Percentiles rank a stretch among this genome's conserved stretches.
These are phyloP conservation scores for Sphaeridia pumilis DNA, from an alignment of 2,888 invertebrate species.

Conservation along the genomic window DNA sequence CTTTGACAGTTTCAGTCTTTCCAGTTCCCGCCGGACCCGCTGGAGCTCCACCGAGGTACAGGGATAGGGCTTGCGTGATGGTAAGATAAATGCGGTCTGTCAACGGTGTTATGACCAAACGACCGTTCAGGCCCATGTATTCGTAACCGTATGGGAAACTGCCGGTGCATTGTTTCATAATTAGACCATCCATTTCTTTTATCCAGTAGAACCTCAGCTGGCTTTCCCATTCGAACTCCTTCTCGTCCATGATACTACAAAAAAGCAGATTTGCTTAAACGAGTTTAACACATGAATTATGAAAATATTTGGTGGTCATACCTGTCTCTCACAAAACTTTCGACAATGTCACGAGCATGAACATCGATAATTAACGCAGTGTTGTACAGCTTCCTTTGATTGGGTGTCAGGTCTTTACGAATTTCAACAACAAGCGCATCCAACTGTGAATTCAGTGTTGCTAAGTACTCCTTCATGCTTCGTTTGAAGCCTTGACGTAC, in stretches of 20 bases:
- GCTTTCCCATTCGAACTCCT: constrained; percentile 89
- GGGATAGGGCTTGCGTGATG: constrained; percentile 80
- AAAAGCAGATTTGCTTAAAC: constrained; percentile 40
- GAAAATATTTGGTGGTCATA: constrained; percentile 21
- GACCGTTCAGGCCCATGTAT: constrained; percentile 81
- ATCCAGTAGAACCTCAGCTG: constrained; percentile 87
- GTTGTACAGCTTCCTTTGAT: constrained; percentile 77
- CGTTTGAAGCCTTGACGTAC: constrained; percentile 56
- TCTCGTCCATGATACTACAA: constrained; percentile 66
- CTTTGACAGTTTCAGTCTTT: constrained; percentile 65
- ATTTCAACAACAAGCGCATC: constrained; percentile 66
- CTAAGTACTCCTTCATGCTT: constrained; percentile 81
- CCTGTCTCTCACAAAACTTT: constrained; percentile 48
- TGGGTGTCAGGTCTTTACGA: constrained; percentile 57
- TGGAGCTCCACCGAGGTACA: constrained; percentile 84
- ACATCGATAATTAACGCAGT: constrained; percentile 83
- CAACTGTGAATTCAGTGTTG: constrained; percentile 65
- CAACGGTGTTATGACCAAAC: constrained; percentile 80
- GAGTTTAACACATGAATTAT: neutral
- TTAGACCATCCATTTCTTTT: constrained; percentile 63
- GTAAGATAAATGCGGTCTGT: constrained; percentile 88
- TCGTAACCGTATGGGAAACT: constrained; percentile 86
- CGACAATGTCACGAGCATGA: constrained; percentile 81
- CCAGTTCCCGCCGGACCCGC: constrained; percentile 67
- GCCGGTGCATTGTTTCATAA: constrained; percentile 72